Conservation (phyloP, 1,140 invertebrate genomes). For the Drosophila malerkotliana region DNA sequence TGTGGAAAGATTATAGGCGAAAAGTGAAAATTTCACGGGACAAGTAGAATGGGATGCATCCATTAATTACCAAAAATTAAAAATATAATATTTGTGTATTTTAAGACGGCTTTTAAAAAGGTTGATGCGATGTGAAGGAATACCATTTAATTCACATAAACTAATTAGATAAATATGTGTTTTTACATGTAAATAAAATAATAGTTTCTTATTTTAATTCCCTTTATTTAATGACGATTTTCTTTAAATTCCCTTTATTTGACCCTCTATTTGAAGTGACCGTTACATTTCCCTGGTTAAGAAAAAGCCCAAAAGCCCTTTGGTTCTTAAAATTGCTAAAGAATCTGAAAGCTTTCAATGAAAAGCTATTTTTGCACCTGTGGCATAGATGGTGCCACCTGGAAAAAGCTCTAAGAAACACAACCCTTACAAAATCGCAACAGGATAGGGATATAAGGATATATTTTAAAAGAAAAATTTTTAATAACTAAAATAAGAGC, state of each 20-base stretch:
- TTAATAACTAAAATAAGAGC: constrained; percentile 3
- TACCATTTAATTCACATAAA: background rate
- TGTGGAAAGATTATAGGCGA: background rate
- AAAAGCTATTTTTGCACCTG: constrained; percentile 32
- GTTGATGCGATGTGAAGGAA: background rate
- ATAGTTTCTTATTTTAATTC: background rate
- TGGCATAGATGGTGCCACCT: constrained; percentile 41
- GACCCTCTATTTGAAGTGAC: constrained; percentile 12
- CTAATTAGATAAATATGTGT: background rate
- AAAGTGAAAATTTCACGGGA: constrained; percentile 2
- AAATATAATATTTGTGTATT: background rate
- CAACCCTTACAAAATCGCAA: constrained; percentile 45
- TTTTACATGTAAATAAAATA: background rate
- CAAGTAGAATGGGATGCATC: background rate
- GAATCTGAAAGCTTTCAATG: constrained; percentile 12
- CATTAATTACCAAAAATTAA: constrained; percentile 1
- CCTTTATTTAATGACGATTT: background rate
- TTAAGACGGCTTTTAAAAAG: background rate
- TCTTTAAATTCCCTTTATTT: background rate
- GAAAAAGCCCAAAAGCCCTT: constrained; percentile 9
- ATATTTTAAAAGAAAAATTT: background rate
- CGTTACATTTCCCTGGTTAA: constrained; percentile 28
- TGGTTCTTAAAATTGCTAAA: constrained; percentile 25
- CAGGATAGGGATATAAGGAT: constrained; percentile 4
- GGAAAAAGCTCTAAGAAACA: constrained; percentile 18